These are phyloP conservation scores for Troilus luridus DNA, from an alignment of 2,888 invertebrate genomes.

Conservation along the genomic window DNA sequence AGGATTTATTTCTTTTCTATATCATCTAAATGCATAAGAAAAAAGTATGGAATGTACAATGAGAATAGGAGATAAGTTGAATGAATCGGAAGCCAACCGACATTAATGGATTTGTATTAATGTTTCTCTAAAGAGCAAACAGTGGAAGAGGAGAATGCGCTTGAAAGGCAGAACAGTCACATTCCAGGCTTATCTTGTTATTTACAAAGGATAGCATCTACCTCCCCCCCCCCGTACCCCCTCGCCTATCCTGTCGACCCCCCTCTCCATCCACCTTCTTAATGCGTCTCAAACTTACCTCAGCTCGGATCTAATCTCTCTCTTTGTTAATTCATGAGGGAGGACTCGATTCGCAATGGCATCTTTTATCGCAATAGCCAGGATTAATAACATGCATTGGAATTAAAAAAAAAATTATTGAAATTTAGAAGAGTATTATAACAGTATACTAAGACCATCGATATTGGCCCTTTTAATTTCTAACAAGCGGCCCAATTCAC, in stretches of 20 bases:
- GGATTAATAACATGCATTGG: not conserved
- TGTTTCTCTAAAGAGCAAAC: constrained; percentile 39
- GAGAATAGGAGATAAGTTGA: not conserved
- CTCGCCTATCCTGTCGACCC: too few species aligned
- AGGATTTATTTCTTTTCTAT: too few species aligned
- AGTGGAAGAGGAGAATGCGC: constrained; percentile 12
- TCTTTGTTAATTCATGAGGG: not conserved
- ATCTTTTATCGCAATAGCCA: not conserved
- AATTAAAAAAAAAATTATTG: too few species aligned
- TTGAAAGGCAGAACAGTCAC: constrained; percentile 40
- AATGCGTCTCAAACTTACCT: constrained; percentile 21
- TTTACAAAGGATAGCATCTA: constrained; percentile 49
- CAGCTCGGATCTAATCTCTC: constrained; percentile 6
- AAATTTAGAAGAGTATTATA: too few species aligned
- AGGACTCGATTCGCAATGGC: not conserved
- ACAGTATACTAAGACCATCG: too few species aligned
- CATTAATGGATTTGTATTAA: constrained; percentile 26
- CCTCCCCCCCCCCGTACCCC: not conserved
- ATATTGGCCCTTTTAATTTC: too few species aligned
- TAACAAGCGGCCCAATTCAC: too few species aligned
- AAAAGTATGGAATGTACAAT: not conserved
- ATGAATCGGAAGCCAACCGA: not conserved
- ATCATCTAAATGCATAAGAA: not conserved
- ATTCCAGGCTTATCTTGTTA: constrained; percentile 44
- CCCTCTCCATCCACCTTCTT: not conserved